Evolutionary conservation across 2,888 invertebrate species (phyloP).

Genomic region (Calliopum simillimum): DNA sequence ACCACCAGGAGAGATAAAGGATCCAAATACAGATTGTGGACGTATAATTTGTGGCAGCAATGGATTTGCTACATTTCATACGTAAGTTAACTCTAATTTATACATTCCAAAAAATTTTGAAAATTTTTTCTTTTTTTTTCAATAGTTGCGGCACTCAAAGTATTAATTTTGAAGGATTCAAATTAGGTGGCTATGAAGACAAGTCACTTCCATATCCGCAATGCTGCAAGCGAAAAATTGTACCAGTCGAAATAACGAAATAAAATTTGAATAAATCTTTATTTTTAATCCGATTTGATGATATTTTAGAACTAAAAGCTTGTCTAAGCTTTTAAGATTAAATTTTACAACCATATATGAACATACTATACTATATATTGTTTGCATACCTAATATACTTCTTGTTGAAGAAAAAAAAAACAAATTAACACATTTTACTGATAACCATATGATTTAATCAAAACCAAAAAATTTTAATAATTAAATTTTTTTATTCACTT

Average conservation of each 20-base stretch:
- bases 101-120: neutral
- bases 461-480: no score
- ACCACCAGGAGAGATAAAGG: constrained; percentile 35
- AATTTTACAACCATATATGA: no score
- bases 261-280: neutral
- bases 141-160: constrained; percentile 44
- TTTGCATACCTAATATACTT: no score
- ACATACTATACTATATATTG: no score
- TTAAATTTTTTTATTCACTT: no score
- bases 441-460: no score
- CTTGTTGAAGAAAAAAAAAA: no score
- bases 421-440: no score
- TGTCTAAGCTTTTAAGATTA: no score
- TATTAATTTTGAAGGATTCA: constrained; percentile 31
- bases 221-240: constrained; percentile 31
- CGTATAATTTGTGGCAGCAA: constrained; percentile 42
- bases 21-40: constrained; percentile 44
- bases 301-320: no score
- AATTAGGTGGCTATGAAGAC: constrained; percentile 38
- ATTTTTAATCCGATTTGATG: no score
- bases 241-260: constrained; percentile 23
- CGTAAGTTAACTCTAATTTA: constrained; percentile 41
- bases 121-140: neutral
- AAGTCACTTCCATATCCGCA: constrained; percentile 32
- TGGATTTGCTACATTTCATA: constrained; percentile 43